Evolutionary conservation across 2,888 invertebrate species (phyloP).

Genomic region (Drosophila gaucha): DNA sequence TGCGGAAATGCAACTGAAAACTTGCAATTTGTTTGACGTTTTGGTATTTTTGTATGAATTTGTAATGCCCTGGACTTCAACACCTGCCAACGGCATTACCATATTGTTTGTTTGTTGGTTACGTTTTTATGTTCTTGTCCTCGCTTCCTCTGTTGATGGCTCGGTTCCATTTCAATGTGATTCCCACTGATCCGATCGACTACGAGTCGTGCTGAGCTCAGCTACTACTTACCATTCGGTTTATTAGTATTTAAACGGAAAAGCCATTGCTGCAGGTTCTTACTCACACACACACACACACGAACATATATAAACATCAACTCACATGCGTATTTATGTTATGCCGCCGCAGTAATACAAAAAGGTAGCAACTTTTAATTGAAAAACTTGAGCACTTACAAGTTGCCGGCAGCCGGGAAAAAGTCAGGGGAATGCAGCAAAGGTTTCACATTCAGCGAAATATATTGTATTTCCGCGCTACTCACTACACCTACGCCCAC

Average conservation of each 20-base stretch:
- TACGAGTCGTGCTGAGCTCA: constrained; percentile 5
- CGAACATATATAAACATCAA: constrained; percentile 24
- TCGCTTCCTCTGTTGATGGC: constrained; percentile 26
- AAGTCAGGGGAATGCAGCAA: constrained; percentile 24
- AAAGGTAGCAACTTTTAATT: constrained; percentile 79
- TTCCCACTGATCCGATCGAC: constrained; percentile 3
- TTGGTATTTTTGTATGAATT: constrained; percentile 74
- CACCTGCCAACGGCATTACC: constrained; percentile 62
- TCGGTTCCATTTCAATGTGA: constrained; percentile 9
- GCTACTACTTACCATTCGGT: constrained; percentile 54
- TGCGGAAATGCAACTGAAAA: constrained; percentile 79
- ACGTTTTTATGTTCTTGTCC: constrained; percentile 32
- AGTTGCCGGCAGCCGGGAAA: constrained; percentile 53
- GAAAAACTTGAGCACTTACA: constrained; percentile 79
- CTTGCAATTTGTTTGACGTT: constrained; percentile 78
- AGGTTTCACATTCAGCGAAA: constrained; percentile 44
- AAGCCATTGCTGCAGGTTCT: constrained; percentile 26
- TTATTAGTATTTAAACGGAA: constrained; percentile 71
- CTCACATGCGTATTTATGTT: constrained; percentile 76
- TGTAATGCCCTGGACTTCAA: constrained; percentile 71
- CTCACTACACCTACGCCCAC: constrained; percentile 34
- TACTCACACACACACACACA: constrained; percentile 15
- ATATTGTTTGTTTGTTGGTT: constrained; percentile 34
- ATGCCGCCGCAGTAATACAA: constrained; percentile 71
- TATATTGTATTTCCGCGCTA: constrained; percentile 63